Evolutionary conservation across 1,140 invertebrate genomes (phyloP), one percentile per base, ranked within the genome.

Genomic region (Holcopasites calliopsidis): DNA sequence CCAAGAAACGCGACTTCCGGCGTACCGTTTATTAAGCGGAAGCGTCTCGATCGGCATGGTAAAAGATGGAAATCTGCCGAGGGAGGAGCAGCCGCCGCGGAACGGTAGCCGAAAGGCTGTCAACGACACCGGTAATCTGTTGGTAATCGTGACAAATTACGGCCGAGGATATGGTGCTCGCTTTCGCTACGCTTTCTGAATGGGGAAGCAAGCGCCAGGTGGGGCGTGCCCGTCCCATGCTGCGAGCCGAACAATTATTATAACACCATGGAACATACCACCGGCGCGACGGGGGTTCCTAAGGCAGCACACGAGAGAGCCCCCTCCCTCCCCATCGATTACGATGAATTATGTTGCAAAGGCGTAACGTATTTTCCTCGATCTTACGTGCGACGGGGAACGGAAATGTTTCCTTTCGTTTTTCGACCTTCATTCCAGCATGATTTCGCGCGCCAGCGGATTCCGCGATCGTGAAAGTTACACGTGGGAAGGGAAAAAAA

Each of bases 71-170:
- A 5, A 73, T 55, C n/a, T 28, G 10, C 18, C 38, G 40, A 21
- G 50, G 62, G 61, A 74, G 50, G 49, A 65, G 50, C 47, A 26
- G 60, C 57, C 31, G 18, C 11, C n/a, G 13, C 26, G 42, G 64
- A 76, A 80, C 79, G 83, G 86, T 78, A 87, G 84, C 66, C 76
- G 58, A 88, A 88, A 85, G 71, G 82, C 83, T 90, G 90, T 90
- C 90, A 91, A 76, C 90, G 84, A 88, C 81, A 85, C 85, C 78
- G 64, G 86, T 90, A 90, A 91, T 91, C 90, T 89, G 83, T 55
- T 79, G 83, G 83, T 90, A 90, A 90, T 91, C 90, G 83, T 91
- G 89, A 91, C 87, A 89, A 90, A 91, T 90, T 87, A 83, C 83
- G 69, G 76, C 57, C 75, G 40, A 83, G 72, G 74, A 84, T 84